Evolutionary conservation across 1,140 invertebrate genomes (phyloP).

Genomic region (Geopemphigus sp.): DNA sequence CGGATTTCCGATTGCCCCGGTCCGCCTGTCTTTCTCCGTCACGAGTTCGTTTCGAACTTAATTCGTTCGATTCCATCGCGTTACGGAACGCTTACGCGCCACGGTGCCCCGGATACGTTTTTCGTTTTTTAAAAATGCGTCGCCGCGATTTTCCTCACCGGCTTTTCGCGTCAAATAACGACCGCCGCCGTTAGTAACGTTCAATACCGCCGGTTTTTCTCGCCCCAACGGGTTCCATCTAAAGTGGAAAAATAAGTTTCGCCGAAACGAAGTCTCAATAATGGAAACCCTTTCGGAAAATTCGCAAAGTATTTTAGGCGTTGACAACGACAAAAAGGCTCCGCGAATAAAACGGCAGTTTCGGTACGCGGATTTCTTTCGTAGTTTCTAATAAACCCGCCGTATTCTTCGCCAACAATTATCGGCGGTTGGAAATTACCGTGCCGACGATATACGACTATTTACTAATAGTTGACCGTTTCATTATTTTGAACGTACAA

Average conservation of each 20-base stretch:
- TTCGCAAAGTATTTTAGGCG: conserved; percentile 12
- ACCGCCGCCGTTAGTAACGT: too few species aligned
- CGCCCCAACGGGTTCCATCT: neutral
- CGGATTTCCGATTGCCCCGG: neutral
- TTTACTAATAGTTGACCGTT: too few species aligned
- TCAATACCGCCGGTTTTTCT: neutral
- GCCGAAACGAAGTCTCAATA: conserved; percentile 9
- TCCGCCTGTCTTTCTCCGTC: too few species aligned
- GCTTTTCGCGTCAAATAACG: too few species aligned
- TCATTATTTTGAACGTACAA: too few species aligned
- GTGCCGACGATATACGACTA: too few species aligned
- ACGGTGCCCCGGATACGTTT: neutral
- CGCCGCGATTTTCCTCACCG: neutral
- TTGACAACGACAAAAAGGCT: conserved; percentile 17
- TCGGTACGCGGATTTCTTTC: neutral
- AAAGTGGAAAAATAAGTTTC: conserved; percentile 32
- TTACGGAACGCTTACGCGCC: neutral
- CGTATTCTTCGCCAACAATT: too few species aligned
- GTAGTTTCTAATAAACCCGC: too few species aligned
- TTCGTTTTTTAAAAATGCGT: neutral
- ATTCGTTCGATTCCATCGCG: neutral
- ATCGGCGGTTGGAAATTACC: too few species aligned
- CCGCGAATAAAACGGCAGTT: conserved; percentile 1
- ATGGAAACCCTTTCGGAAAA: neutral
- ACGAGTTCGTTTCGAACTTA: neutral